Evolutionary conservation across 2,888 invertebrate species (phyloP).

Genomic region (Cheilosia vernalis): DNA sequence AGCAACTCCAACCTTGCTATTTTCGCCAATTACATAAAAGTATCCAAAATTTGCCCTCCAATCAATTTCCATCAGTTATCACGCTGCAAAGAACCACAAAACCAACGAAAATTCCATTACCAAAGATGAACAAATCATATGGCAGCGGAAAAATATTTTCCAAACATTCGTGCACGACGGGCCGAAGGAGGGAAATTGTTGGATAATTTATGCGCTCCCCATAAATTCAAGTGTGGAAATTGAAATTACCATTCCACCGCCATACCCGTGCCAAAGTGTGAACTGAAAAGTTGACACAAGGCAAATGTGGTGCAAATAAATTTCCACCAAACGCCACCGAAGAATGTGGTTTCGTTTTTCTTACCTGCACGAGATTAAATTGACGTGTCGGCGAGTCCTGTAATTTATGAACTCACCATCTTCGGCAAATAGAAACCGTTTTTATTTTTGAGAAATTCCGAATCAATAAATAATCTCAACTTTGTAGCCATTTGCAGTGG

Average conservation of each 20-base stretch:
- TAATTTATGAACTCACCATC: constrained; percentile 60
- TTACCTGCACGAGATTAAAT: constrained; percentile 54
- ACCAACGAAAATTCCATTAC: constrained; percentile 20
- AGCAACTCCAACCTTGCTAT: constrained; percentile 14
- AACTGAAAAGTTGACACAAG: constrained; percentile 64
- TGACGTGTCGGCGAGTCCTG: constrained; percentile 44
- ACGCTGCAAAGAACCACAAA: constrained; percentile 15
- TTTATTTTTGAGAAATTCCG: constrained; percentile 16
- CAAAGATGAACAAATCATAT: constrained; percentile 32
- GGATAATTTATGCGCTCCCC: constrained; percentile 44
- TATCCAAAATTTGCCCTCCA: constrained; percentile 6
- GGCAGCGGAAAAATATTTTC: constrained; percentile 29
- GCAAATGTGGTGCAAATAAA: constrained; percentile 62
- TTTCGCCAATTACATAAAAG: neutral
- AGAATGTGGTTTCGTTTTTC: constrained; percentile 39
- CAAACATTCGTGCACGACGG: constrained; percentile 13
- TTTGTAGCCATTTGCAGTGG: neutral
- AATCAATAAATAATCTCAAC: constrained; percentile 35
- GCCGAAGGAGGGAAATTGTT: neutral
- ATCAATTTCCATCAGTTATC: constrained; percentile 28
- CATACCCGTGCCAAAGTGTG: constrained; percentile 58
- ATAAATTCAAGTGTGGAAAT: constrained; percentile 64
- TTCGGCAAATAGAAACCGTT: constrained; percentile 2
- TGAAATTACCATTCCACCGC: constrained; percentile 58
- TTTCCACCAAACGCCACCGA: constrained; percentile 21